Evolutionary conservation across 2,797 vertebrate species (phyloP).

Genomic region (Peromyscus nudipes): DNA sequence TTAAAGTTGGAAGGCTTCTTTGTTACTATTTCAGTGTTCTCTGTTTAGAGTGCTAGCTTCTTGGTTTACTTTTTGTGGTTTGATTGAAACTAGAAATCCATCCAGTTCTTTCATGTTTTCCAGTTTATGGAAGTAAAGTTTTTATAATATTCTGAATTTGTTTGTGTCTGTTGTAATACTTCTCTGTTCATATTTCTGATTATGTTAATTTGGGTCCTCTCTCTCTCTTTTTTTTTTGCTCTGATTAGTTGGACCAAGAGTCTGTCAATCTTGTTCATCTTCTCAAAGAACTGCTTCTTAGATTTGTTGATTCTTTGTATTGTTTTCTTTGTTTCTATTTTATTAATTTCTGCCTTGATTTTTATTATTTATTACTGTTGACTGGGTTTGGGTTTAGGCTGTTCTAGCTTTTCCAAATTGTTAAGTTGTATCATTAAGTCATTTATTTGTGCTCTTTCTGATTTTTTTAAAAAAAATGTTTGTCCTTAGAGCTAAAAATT

Average conservation of each 20-base stretch:
- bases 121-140: background rate
- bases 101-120: background rate
- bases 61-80: background rate
- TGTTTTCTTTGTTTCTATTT: background rate
- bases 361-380: background rate
- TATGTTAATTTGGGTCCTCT: background rate
- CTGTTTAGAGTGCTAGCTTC: background rate
- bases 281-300: background rate
- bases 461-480: background rate
- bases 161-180: background rate
- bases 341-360: background rate
- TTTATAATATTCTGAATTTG: background rate
- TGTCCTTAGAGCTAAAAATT: background rate
- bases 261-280: background rate
- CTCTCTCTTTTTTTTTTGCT: background rate
- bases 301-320: background rate
- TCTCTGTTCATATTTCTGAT: background rate
- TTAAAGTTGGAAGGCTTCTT: background rate
- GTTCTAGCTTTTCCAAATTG: background rate
- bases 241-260: background rate
- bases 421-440: background rate
- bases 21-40: background rate
- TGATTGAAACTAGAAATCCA: background rate
- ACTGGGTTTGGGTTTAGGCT: background rate
- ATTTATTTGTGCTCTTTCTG: background rate